Conservation (phyloP, 1,140 invertebrate species). For the Harlomillsia oculata region DNA sequence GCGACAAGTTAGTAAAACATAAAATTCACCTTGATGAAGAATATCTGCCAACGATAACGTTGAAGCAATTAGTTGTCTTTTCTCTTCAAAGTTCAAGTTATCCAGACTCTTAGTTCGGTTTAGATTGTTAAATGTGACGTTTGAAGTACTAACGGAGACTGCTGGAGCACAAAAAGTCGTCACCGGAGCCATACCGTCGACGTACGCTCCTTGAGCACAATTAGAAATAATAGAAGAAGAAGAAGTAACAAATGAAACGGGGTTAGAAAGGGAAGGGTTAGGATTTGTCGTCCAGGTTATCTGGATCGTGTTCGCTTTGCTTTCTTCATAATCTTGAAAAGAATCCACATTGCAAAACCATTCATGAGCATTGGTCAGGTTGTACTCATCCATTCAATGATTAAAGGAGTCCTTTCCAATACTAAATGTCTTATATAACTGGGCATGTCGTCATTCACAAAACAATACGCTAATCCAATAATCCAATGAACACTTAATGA, state of each 20-base stretch:
- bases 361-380: slow-evolving; percentile 17
- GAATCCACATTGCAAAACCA: slow-evolving; percentile 12
- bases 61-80: slow-evolving; percentile 74
- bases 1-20: not conserved
- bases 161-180: slow-evolving; percentile 29
- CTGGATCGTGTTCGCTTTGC: not conserved
- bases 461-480: no score
- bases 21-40: slow-evolving; percentile 53
- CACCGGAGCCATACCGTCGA: slow-evolving; percentile 30
- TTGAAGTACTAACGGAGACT: slow-evolving; percentile 10
- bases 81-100: slow-evolving; percentile 81
- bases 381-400: no score
- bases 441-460: no score
- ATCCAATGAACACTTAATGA: no score
- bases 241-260: no score
- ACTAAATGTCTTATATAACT: no score
- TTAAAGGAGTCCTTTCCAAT: no score
- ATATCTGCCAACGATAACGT: slow-evolving; percentile 76
- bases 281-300: not conserved
- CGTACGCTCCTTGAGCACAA: no score
- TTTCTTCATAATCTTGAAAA: not conserved
- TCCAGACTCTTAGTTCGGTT: slow-evolving; percentile 74
- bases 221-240: no score
- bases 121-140: slow-evolving; percentile 39
- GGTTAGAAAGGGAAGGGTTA: no score